phyloP scores from a whole-genome alignment of 2,113 vertebrate genomes.

The Phyllostomus discolor region DNA sequence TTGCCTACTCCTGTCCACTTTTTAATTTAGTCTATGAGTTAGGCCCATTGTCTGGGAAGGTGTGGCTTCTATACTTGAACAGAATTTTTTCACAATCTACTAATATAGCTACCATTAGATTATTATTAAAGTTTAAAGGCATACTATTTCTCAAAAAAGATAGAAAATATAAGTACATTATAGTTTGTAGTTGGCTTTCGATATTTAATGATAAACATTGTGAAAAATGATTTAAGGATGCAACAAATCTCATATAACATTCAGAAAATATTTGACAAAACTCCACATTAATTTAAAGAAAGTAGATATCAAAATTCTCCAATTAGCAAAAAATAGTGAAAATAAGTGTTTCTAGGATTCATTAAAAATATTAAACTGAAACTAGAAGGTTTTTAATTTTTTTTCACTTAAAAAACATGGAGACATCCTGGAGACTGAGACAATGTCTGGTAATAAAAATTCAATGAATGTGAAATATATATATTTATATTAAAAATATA shows the following conservation, averaged over 20 bases:
- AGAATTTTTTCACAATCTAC: neutral
- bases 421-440: neutral
- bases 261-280: constrained; percentile 27
- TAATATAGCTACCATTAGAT: neutral
- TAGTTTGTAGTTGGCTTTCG: neutral
- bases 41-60: neutral
- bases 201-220: neutral
- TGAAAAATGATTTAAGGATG: neutral
- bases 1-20: neutral
- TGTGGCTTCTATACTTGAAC: neutral
- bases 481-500: neutral
- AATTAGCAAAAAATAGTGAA: neutral
- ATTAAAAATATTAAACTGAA: neutral
- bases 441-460: neutral
- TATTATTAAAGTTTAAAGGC: neutral
- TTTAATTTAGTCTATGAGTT: neutral
- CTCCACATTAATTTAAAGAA: neutral
- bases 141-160: neutral
- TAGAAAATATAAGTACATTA: neutral
- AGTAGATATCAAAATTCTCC: neutral
- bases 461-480: neutral
- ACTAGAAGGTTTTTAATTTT: neutral
- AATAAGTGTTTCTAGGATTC: neutral
- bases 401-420: neutral
- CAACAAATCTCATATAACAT: neutral